phyloP scores from a whole-genome alignment of 2,888 invertebrate genomes.

The Macaria liturata region DNA sequence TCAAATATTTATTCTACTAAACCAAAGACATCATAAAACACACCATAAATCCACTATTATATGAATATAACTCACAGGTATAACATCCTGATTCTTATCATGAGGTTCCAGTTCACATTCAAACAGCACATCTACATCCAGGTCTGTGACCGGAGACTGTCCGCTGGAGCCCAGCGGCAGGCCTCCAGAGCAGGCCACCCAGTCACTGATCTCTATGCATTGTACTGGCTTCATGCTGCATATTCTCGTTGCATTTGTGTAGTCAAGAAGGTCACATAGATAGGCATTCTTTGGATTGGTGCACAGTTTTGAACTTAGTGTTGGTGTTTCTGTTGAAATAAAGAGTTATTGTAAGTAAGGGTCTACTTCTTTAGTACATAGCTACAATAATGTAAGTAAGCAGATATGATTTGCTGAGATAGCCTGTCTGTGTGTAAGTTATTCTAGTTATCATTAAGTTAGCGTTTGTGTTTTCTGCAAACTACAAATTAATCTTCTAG shows the following conservation, averaged over 20 bases:
- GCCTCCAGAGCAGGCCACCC: slow-evolving; percentile 72
- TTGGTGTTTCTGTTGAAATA: slow-evolving; percentile 66
- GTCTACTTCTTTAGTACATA: too few species aligned
- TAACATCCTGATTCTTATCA: slow-evolving; percentile 58
- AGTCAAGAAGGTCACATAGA: slow-evolving; percentile 84
- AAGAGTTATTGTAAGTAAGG: not conserved
- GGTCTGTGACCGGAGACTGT: slow-evolving; percentile 55
- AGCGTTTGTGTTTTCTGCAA: too few species aligned
- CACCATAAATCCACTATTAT: too few species aligned
- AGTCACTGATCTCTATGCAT: slow-evolving; percentile 71
- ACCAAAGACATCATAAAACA: too few species aligned
- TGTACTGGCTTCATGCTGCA: slow-evolving; percentile 78
- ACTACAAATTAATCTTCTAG: too few species aligned
- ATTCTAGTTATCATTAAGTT: too few species aligned
- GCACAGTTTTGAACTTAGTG: slow-evolving; percentile 80
- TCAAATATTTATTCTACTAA: too few species aligned
- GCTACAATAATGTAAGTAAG: too few species aligned
- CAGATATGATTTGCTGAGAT: too few species aligned
- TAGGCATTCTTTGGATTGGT: slow-evolving; percentile 81
- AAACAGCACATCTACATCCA: slow-evolving; percentile 71
- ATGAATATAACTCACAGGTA: slow-evolving; percentile 47
- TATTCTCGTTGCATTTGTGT: slow-evolving; percentile 73
- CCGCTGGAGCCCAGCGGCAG: slow-evolving; percentile 67
- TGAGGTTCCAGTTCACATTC: slow-evolving; percentile 78
- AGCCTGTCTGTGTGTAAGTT: too few species aligned